Base-by-base conservation (phyloP, 2,113 vertebrate species). In the Rhadina sibilatrix region DNA sequence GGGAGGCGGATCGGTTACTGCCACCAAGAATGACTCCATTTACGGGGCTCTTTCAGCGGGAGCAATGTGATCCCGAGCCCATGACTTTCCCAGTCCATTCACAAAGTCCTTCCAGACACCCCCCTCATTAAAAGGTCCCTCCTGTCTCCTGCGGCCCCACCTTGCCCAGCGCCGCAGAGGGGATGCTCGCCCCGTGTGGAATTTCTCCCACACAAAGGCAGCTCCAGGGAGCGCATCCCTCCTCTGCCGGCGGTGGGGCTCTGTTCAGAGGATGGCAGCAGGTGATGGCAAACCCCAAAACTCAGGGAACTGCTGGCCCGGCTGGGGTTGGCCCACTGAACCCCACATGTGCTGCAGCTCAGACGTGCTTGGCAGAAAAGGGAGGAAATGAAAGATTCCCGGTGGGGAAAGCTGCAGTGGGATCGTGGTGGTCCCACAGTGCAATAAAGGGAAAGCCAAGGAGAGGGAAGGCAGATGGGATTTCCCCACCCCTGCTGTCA, bases 11-110 rank as follows among this genome's bases (percentile, higher is more conserved):
- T 97, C 95, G 2, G 83, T 96, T 96, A 83, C 95, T 59, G 79
- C 87, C 83, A 60, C 94, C 85, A 85, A 95, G 61, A 97, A 95
- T 93, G 91, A 61, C 93, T 89, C 91, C 93, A 91, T 94, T 97
- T 94, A 95, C 64, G 35, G 80, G 77, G 68, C 69, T 70, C 95
- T 95, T 91, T 88, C 96, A 90, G 89, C 47, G 49, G 75, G 9
- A 0, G 89, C 94, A 95, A 95, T 0, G 64, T 9, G 96, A 96
- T 97, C 97, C 96, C 56, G 52, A 95, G 93, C 87, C 87, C 87
- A 2, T 2, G 84, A 31, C 89, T 93, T 95, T 95, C 95, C 93
- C 95, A 95, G 75, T 31, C 96, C 93, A 84, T 94, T 94, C 95
- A 94, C 78, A 94, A 93, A 87, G 78, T 89, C 35, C 89, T 49